A percentile compares a stretch with the other conserved stretches of the same genome.
Evolutionary conservation across 2,797 vertebrate species (phyloP).

Genomic region (Vultur gryphus): DNA sequence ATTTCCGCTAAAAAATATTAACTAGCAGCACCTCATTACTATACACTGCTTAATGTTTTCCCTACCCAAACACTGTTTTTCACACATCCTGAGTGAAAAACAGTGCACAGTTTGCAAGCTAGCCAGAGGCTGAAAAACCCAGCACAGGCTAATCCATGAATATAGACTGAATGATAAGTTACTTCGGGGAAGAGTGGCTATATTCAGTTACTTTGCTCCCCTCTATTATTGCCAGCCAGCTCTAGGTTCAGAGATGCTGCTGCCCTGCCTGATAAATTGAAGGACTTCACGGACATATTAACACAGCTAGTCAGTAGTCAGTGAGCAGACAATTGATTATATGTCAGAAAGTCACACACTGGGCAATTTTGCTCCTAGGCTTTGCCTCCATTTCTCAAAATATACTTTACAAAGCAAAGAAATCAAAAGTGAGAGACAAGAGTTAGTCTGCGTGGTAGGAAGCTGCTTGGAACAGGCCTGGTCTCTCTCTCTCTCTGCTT

Average conservation of each 20-base stretch:
- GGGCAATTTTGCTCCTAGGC: constrained; percentile 45
- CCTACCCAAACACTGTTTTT: not conserved
- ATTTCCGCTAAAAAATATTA: not conserved
- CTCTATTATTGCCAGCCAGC: not conserved
- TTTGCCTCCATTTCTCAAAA: constrained; percentile 54
- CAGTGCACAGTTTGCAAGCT: not conserved
- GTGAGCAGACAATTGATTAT: constrained; percentile 64
- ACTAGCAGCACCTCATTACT: not conserved
- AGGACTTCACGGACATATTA: constrained; percentile 53
- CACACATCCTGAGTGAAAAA: not conserved
- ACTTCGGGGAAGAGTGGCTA: not conserved
- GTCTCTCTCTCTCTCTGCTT: not conserved
- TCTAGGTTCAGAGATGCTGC: constrained; percentile 5
- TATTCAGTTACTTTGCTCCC: not conserved
- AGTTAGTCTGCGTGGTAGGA: not conserved
- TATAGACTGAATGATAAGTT: constrained; percentile 25
- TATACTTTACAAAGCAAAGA: constrained; percentile 1
- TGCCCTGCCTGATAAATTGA: constrained; percentile 42
- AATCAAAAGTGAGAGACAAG: constrained; percentile 30
- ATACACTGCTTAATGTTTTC: not conserved
- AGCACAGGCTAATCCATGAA: constrained; percentile 6
- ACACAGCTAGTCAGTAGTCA: constrained; percentile 14
- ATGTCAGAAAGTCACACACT: constrained; percentile 55
- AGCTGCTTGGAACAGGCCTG: not conserved
- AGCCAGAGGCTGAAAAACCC: not conserved